Percentiles rank a stretch among this genome's conserved stretches.
Conservation (phyloP, 2,113 vertebrate genomes). For the Tringa solitaria region DNA sequence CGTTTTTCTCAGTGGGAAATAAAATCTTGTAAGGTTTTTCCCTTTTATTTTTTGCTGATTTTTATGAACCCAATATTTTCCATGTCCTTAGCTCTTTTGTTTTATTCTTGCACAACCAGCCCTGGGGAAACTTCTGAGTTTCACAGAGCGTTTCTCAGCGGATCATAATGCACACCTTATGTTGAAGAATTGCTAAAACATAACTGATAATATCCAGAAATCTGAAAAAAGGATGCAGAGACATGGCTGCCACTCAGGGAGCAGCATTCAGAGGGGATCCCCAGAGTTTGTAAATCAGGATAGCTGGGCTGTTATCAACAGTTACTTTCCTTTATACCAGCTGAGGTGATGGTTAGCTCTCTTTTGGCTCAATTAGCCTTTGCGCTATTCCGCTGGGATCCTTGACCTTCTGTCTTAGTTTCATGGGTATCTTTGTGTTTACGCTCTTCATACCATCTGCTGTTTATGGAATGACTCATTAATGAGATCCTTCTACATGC, state of each 20-base stretch:
- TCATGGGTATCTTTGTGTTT: constrained; percentile 20
- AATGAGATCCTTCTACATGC: neutral
- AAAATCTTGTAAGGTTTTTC: neutral
- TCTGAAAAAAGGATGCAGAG: neutral
- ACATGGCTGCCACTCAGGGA: neutral
- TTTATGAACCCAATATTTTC: neutral
- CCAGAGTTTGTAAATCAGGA: neutral
- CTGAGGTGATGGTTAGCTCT: neutral
- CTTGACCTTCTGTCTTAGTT: constrained; percentile 23
- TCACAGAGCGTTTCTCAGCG: neutral
- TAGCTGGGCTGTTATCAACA: neutral
- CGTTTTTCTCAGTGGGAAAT: neutral
- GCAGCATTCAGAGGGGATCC: neutral
- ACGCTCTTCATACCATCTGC: constrained; percentile 4
- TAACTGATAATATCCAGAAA: neutral
- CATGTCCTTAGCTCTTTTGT: neutral
- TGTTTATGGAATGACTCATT: constrained; percentile 27
- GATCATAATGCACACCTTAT: neutral
- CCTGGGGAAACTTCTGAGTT: neutral
- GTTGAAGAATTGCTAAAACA: neutral
- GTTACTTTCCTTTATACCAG: neutral
- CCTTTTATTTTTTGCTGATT: neutral
- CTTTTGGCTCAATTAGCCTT: neutral
- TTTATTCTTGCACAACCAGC: neutral
- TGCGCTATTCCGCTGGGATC: neutral